These are phyloP conservation scores for Vombatus ursinus DNA, from an alignment of 2,113 vertebrate species.

Conservation along the genomic window DNA sequence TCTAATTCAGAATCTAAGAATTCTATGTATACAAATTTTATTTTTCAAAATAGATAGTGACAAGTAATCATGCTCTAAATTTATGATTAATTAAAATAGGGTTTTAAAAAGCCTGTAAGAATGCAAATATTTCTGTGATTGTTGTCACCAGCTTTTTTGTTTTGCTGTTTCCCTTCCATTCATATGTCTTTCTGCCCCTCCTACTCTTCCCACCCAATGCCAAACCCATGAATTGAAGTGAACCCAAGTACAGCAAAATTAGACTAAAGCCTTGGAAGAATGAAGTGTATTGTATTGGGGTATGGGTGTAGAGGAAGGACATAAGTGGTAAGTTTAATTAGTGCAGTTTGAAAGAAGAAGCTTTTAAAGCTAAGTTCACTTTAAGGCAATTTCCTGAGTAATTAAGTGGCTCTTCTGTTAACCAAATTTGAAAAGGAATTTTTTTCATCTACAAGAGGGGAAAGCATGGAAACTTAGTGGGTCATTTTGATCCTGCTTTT, in stretches of 20 bases:
- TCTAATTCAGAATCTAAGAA: constrained; percentile 32
- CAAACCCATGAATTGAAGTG: constrained; percentile 69
- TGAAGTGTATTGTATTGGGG: constrained; percentile 44
- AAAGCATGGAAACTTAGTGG: constrained; percentile 75
- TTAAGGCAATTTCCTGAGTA: constrained; percentile 72
- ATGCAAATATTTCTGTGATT: constrained; percentile 51
- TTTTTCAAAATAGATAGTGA: constrained; percentile 55
- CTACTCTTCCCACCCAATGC: constrained; percentile 29
- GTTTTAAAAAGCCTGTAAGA: constrained; percentile 66
- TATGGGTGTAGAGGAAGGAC: constrained; percentile 45
- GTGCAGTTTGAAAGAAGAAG: constrained; percentile 75
- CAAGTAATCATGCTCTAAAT: constrained; percentile 72
- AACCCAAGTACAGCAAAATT: constrained; percentile 74
- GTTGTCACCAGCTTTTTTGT: constrained; percentile 61
- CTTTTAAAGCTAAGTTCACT: constrained; percentile 78
- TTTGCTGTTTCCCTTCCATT: constrained; percentile 59
- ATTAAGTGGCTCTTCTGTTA: constrained; percentile 74
- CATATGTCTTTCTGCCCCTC: constrained; percentile 16
- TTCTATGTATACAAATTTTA: constrained; percentile 64
- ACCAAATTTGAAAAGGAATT: constrained; percentile 75
- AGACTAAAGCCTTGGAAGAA: constrained; percentile 74
- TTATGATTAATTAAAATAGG: constrained; percentile 75
- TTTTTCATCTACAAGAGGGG: constrained; percentile 71
- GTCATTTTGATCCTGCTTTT: constrained; percentile 66
- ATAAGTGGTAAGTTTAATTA: constrained; percentile 77